Percentiles rank a stretch among this genome's conserved stretches.
Evolutionary conservation across 2,113 vertebrate species (phyloP).

Genomic region (Mormyrus iriodes): DNA sequence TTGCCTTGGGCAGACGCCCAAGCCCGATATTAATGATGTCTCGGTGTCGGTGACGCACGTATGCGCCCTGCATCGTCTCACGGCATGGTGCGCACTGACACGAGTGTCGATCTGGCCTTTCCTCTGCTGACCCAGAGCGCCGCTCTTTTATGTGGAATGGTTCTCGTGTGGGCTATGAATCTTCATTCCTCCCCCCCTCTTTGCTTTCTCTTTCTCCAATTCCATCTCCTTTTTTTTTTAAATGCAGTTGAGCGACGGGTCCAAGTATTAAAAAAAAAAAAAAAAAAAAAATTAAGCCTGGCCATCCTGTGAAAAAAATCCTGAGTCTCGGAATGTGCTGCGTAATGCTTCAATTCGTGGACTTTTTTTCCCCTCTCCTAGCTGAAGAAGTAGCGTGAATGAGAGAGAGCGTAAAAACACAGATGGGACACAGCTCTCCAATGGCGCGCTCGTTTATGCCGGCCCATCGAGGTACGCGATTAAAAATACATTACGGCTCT

Average conservation of each 20-base stretch:
- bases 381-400: neutral
- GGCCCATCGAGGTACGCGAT: neutral
- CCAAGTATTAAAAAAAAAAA: conserved; percentile 1
- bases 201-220: neutral
- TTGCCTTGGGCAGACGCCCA: neutral
- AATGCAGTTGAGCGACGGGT: neutral
- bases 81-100: neutral
- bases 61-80: neutral
- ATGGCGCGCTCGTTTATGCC: neutral
- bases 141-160: conserved; percentile 9
- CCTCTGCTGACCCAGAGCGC: neutral
- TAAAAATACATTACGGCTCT: neutral
- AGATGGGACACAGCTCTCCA: neutral
- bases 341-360: neutral
- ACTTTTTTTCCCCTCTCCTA: conserved; percentile 1
- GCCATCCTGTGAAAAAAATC: neutral
- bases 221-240: neutral
- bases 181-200: conserved; percentile 3
- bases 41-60: conserved; percentile 17
- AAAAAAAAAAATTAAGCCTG: neutral
- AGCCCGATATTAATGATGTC: conserved; percentile 18
- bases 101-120: neutral
- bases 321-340: neutral
- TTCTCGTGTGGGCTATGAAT: conserved; percentile 12
- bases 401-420: neutral